Evolutionary conservation across 64 coral and sea anemone species (phyloP), one percentile per base, ranked within the genome.

Genomic region (Dendrophyllia cribrosa): DNA sequence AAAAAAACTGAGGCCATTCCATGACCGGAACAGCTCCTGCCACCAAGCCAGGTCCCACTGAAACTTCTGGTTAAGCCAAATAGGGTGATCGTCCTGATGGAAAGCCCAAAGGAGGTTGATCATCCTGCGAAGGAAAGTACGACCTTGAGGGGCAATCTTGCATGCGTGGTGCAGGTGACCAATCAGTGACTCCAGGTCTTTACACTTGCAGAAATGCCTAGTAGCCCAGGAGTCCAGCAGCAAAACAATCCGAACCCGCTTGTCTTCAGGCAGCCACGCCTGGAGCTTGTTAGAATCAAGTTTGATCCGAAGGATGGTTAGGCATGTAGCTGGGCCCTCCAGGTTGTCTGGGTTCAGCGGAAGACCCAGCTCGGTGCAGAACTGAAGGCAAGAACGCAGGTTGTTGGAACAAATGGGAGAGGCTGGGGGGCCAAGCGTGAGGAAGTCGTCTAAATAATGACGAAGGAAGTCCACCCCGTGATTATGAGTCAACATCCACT

Each of bases 361-460:
- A 2, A 69, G 66, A 19, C 66, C 66, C 4, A 15, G 6, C 23
- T 23, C 16, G 69, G 0, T 19, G 19, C 26, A 59, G 17, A 73
- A 4, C 8, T 63, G 22, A 25, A 66, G 44, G 79, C 72, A 20
- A 6, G 43, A 7, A 20, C 1, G 75, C 46, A n/a, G 0, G 2
- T 71, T 69, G 22, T 23, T 23, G 66, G 2, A 19, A 69, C 66
- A 83, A 6, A 64, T 9, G 7, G 55, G 7, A 1, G 79, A 83
- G 49, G 55, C 66, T 24, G 75, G 43, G 6, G 74, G 46, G 6
- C 88, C 88, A 3, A 75, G 10, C 19, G 73, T 70, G 15, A 92
- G 23, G 17, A 93, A 93, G 16, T 93, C 83, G 46, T 93, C 91
- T 5, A 79, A 24, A 46, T 83, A 87, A 16, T 93, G 91, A 7